Evolutionary conservation across 2,113 vertebrate genomes (phyloP).

Genomic region (Ornithorhynchus anatinus): DNA sequence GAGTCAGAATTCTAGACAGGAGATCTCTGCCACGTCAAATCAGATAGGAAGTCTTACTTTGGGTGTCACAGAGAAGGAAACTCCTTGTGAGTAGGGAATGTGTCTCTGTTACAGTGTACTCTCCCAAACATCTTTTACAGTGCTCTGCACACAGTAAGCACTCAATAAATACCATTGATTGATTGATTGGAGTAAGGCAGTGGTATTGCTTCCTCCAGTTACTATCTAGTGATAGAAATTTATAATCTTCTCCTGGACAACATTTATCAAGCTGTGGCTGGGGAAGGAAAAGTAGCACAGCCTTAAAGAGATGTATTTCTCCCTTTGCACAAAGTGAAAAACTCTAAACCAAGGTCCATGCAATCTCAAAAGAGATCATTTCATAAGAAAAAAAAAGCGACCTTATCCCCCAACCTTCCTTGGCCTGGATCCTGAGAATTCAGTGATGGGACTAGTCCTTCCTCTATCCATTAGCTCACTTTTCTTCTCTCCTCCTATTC

Average conservation of each 20-base stretch:
- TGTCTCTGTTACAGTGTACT: no score
- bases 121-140: no score
- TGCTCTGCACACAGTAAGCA: no score
- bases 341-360: background rate
- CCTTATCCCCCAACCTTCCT: no score
- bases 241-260: conserved; percentile 13
- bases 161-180: no score
- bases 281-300: background rate
- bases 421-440: no score
- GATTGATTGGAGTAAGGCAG: conserved; percentile 14
- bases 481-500: no score
- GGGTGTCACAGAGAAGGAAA: conserved; percentile 37
- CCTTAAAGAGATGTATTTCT: conserved; percentile 9
- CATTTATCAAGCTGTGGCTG: conserved; percentile 13
- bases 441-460: no score
- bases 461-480: no score
- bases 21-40: conserved; percentile 45
- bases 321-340: background rate
- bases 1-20: conserved; percentile 32
- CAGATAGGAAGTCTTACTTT: conserved; percentile 41
- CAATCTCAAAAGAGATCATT: background rate
- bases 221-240: conserved; percentile 43
- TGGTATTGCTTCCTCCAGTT: conserved; percentile 1
- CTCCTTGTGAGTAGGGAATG: no score
- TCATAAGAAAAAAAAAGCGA: no score